Evolutionary conservation across 2,797 vertebrate genomes (phyloP).

Genomic region (Cyclura pinguis): DNA sequence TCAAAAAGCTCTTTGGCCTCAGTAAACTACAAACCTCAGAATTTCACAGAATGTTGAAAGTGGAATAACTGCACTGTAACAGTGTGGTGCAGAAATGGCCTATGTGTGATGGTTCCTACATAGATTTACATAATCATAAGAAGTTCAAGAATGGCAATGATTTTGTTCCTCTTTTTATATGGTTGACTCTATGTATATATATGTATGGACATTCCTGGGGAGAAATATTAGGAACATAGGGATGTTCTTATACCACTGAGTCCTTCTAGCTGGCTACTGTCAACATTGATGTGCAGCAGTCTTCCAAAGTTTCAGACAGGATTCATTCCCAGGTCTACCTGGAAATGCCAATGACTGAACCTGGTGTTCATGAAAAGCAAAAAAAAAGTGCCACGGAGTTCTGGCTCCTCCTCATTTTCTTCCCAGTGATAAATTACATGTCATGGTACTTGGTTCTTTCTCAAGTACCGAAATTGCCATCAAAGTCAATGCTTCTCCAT

Average conservation of each 20-base stretch:
- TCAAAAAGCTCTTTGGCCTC: too few relatives aligned
- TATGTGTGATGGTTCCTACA: neutral
- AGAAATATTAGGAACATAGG: neutral
- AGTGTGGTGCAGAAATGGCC: too few relatives aligned
- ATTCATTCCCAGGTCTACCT: neutral
- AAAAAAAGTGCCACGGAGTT: neutral
- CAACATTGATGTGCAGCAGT: neutral
- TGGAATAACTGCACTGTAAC: too few relatives aligned
- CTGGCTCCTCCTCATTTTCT: neutral
- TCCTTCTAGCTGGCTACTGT: neutral
- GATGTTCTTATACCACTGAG: neutral
- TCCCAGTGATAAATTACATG: neutral
- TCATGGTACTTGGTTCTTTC: neutral
- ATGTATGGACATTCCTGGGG: neutral
- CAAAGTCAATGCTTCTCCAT: neutral
- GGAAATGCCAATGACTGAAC: neutral
- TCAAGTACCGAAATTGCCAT: neutral
- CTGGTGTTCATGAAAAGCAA: neutral
- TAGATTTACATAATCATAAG: neutral
- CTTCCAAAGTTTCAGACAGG: neutral
- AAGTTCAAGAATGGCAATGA: neutral
- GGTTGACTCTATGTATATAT: neutral
- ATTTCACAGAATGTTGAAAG: too few relatives aligned
- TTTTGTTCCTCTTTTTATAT: neutral
- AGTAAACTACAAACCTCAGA: too few relatives aligned